Evolutionary conservation across 1,140 invertebrate genomes (phyloP).

Genomic region (Trachymyrmex septentrionalis): DNA sequence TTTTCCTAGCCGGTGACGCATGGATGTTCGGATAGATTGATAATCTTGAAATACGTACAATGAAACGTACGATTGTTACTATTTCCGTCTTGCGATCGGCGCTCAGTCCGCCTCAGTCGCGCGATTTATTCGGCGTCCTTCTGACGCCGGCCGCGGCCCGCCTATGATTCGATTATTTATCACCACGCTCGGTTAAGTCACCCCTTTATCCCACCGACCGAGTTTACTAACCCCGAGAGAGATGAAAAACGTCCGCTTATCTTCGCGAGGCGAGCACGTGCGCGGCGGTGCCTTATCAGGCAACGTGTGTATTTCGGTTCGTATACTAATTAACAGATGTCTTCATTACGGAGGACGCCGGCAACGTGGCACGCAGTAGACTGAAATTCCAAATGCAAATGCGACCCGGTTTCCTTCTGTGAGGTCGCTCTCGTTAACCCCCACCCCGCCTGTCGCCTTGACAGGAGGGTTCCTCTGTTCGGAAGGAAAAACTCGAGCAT

Average conservation of each 20-base stretch:
- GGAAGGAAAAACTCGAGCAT: conserved; percentile 21
- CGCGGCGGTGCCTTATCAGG: conserved; percentile 6
- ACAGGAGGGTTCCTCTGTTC: background rate
- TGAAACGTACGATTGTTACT: conserved; percentile 56
- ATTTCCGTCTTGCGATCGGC: conserved; percentile 54
- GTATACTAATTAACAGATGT: conserved; percentile 76
- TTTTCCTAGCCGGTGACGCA: conserved; percentile 41
- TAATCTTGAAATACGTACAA: conserved; percentile 48
- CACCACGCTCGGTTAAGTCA: conserved; percentile 38
- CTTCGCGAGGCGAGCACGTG: conserved; percentile 45
- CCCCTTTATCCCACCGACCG: background rate
- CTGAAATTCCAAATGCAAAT: conserved; percentile 78
- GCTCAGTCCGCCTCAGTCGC: conserved; percentile 26
- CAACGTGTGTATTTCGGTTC: conserved; percentile 32
- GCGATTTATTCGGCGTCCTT: conserved; percentile 51
- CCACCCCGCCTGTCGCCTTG: background rate
- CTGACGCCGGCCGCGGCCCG: conserved; percentile 27
- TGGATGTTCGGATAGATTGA: conserved; percentile 43
- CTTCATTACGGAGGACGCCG: conserved; percentile 76
- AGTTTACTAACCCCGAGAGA: background rate
- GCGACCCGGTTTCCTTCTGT: conserved; percentile 43
- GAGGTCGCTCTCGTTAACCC: background rate
- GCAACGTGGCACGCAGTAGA: conserved; percentile 47
- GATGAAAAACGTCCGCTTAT: conserved; percentile 36
- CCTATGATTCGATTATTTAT: conserved; percentile 56